phyloP scores from a whole-genome alignment of 2,113 vertebrate genomes.

The Capreolus pygargus region DNA sequence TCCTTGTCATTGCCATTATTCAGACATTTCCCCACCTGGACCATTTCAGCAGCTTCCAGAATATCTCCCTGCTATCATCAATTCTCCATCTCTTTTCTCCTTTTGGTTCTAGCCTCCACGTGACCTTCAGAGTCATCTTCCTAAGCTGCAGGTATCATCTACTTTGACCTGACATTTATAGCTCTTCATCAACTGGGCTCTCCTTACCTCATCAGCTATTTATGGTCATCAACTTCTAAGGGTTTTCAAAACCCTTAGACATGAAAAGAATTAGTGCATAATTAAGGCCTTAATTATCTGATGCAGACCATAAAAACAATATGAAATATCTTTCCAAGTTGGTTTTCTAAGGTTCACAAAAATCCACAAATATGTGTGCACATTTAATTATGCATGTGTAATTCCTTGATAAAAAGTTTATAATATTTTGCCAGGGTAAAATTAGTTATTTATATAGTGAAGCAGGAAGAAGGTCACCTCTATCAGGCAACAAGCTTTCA shows the following conservation, averaged over 20 bases:
- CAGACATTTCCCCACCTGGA: not conserved
- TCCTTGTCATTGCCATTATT: not conserved
- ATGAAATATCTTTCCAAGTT: not conserved
- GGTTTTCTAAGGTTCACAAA: slow-evolving; percentile 33
- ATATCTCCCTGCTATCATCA: not conserved
- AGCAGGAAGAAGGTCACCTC: slow-evolving; percentile 15
- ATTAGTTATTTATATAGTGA: not conserved
- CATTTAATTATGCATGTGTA: slow-evolving; percentile 22
- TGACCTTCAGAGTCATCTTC: not conserved
- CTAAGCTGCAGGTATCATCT: not conserved
- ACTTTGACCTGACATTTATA: not conserved
- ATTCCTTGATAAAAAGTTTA: slow-evolving; percentile 14
- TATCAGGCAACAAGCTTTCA: not conserved
- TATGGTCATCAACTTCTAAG: not conserved
- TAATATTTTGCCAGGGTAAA: not conserved
- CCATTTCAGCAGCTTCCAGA: not conserved
- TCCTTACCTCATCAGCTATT: not conserved
- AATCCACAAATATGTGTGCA: not conserved
- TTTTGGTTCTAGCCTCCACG: not conserved
- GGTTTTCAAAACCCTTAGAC: slow-evolving; percentile 22
- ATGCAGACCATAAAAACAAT: not conserved
- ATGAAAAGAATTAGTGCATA: slow-evolving; percentile 27
- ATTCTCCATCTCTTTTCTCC: not conserved
- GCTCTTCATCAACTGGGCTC: not conserved
- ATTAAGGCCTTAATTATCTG: slow-evolving; percentile 38